Base-by-base conservation (phyloP, 1,140 invertebrate species). In the Papilio xuthus region DNA sequence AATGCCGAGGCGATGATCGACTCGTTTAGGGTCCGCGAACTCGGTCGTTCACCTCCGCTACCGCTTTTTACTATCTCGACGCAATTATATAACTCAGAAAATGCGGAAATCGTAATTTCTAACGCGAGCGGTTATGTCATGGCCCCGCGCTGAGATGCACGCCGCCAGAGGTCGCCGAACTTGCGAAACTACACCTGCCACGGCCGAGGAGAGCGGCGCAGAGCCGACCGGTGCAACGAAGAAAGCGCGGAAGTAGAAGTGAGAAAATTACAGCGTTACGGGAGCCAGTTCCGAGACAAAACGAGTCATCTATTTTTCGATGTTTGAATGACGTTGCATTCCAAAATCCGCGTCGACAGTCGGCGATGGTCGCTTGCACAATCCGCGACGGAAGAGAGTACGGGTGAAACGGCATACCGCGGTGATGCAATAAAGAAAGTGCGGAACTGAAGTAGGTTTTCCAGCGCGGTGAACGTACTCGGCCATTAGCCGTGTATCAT, bases 371-470 rank as follows among this genome's bases (percentile, higher is more conserved):
- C 56, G 81, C 82, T 92, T 93, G 88, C 90, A 91, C 90, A 92
- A 93, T 79, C 79, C 79, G 80, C 83, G 85, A 85, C 90, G 91
- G 92, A 92, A 92, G 90, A 92, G 90, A 92, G 89, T 89, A 89
- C 88, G 84, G 84, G 81, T 84, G 86, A 92, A 92, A 93, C 89
- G 85, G 91, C 89, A 88, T 86, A 88, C 85, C 79, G 81, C 71
- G 76, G 88, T 94, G 91, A 92, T 91, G 92, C 90, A 93, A 94
- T 89, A 89, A 93, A 92, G 92, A 93, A 93, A 93, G 92, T 92
- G 89, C 92, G 91, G 92, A 93, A 93, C 88, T 90, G 84, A 91
- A 89, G 88, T 91, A 90, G 88, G 86, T 92, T 92, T 93, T 92
- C 90, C 91, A 92, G 85, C 83, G 89, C 91, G 92, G 90, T 92